phyloP scores from a whole-genome alignment of 23 tunicate species.

The Diplosoma virens region DNA sequence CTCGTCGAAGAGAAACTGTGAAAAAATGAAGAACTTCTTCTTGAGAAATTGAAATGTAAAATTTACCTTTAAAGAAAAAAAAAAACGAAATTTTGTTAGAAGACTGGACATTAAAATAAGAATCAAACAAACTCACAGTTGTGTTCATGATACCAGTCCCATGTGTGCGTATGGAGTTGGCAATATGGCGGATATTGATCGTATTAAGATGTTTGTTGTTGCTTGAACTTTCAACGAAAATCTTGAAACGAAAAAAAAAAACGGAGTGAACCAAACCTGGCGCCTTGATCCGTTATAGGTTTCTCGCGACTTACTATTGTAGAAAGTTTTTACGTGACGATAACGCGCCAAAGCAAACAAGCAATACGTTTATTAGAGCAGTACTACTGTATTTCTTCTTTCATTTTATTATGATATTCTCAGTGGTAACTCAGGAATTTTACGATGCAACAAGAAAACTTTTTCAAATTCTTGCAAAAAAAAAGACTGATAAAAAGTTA shows the following conservation, averaged over 20 bases:
- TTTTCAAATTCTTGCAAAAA: no score
- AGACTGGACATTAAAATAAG: not conserved
- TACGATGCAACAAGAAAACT: no score
- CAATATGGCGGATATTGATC: slow-evolving; percentile 88
- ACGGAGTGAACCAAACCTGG: no score
- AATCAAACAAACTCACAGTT: slow-evolving; percentile 47
- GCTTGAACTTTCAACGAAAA: slow-evolving; percentile 87
- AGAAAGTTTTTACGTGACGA: no score
- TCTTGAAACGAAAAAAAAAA: slow-evolving; percentile 34
- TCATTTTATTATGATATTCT: no score
- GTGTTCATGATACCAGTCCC: slow-evolving; percentile 97
- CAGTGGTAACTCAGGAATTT: no score
- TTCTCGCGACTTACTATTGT: no score
- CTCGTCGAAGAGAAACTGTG: slow-evolving; percentile 89
- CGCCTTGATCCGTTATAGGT: no score
- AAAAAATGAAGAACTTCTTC: slow-evolving; percentile 82
- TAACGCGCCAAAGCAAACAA: no score
- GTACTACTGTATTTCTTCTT: no score
- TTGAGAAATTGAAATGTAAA: slow-evolving; percentile 88
- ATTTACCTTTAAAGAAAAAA: slow-evolving; percentile 42
- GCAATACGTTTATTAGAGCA: no score
- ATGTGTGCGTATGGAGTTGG: slow-evolving; percentile 92
- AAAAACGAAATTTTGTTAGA: not conserved
- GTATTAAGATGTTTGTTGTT: slow-evolving; percentile 95
- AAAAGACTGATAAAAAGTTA: no score